Evolutionary conservation across 2,888 invertebrate species (phyloP).

Genomic region (Rosalia funebris): DNA sequence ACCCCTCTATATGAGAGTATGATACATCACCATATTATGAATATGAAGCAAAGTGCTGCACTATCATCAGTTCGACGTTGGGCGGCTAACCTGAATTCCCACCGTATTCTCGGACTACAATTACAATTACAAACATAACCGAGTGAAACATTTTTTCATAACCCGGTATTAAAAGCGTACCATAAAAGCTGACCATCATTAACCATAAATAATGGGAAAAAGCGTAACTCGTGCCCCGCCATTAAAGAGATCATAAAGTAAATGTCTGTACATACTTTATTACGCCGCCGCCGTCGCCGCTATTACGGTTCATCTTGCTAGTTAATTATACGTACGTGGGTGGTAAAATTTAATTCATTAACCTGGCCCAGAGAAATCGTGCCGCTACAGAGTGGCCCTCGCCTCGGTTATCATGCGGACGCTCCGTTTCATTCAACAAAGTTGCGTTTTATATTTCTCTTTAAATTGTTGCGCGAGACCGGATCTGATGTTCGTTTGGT

Average conservation of each 20-base stretch:
- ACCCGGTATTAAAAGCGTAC: too few relatives aligned
- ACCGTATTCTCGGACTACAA: too few relatives aligned
- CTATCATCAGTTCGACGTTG: too few relatives aligned
- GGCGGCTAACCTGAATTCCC: too few relatives aligned
- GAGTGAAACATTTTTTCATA: too few relatives aligned
- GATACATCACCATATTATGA: too few relatives aligned
- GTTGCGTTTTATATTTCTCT: neutral
- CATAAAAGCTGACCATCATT: neutral
- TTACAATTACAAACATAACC: too few relatives aligned
- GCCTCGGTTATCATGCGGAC: neutral
- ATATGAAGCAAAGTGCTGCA: too few relatives aligned
- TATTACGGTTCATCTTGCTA: conserved; percentile 16
- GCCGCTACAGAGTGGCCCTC: conserved; percentile 3
- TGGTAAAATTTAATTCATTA: conserved; percentile 24
- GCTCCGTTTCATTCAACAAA: neutral
- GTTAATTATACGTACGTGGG: conserved; percentile 18
- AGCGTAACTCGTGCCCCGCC: neutral
- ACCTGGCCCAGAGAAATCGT: conserved; percentile 2
- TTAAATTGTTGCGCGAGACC: neutral
- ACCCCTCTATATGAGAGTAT: too few relatives aligned
- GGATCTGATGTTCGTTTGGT: too few relatives aligned
- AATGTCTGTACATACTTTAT: conserved; percentile 22
- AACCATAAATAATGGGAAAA: neutral
- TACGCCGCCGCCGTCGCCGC: neutral
- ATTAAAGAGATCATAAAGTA: conserved; percentile 14